phyloP scores from a whole-genome alignment of 2,797 vertebrate species.

The Crotalus adamanteus region DNA sequence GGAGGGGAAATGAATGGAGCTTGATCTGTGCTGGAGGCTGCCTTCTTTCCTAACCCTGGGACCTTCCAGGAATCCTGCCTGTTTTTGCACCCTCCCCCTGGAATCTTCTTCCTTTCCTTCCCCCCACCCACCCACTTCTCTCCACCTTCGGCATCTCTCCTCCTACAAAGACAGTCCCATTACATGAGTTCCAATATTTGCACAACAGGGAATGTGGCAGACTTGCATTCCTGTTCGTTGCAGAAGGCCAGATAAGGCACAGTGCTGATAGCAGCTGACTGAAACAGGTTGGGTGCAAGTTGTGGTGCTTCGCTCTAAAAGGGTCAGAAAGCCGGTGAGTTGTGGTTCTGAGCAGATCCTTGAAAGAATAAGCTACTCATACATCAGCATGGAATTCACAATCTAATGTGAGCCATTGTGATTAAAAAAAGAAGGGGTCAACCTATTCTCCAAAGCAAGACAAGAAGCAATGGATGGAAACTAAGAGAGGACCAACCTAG shows the following conservation, averaged over 20 bases:
- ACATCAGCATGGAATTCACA: slow-evolving; percentile 38
- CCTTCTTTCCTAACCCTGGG: neutral
- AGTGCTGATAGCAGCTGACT: slow-evolving; percentile 41
- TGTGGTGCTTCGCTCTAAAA: slow-evolving; percentile 46
- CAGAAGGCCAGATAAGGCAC: slow-evolving; percentile 36
- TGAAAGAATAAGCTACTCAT: slow-evolving; percentile 51
- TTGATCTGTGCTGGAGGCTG: neutral
- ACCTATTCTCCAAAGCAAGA: neutral
- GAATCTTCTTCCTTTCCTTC: neutral
- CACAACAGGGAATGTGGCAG: slow-evolving; percentile 27
- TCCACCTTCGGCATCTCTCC: neutral
- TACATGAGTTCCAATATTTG: slow-evolving; percentile 27
- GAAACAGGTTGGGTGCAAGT: slow-evolving; percentile 52
- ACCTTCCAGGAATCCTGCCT: neutral
- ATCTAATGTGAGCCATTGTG: slow-evolving; percentile 50
- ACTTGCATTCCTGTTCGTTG: slow-evolving; percentile 37
- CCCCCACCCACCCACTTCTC: neutral
- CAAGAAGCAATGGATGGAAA: too few relatives aligned
- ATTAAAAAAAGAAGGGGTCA: slow-evolving; percentile 31
- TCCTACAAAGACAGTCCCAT: slow-evolving; percentile 32
- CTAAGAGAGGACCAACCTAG: too few relatives aligned
- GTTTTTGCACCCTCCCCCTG: neutral
- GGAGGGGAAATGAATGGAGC: neutral
- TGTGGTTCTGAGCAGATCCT: slow-evolving; percentile 27
- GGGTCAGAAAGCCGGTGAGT: slow-evolving; percentile 33